These are phyloP conservation scores for Harmothoe impar DNA, from an alignment of 2,888 invertebrate genomes.

Conservation along the genomic window DNA sequence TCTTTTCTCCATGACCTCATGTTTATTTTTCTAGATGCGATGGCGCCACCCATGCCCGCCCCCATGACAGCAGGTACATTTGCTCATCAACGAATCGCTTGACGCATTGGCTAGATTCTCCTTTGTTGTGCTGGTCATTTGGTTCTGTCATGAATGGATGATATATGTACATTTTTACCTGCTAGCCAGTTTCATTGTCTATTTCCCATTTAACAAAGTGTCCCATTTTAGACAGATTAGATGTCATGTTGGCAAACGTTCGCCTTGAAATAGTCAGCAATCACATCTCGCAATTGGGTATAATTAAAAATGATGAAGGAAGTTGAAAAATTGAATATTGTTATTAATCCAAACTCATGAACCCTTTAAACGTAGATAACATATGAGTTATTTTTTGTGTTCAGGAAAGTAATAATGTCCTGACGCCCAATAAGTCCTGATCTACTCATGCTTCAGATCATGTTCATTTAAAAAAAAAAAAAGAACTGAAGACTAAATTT, in stretches of 20 bases:
- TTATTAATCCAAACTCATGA: too few species aligned
- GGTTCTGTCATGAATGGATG: constrained; percentile 3
- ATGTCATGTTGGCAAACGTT: not conserved
- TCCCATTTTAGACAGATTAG: constrained; percentile 8
- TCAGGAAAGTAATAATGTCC: too few species aligned
- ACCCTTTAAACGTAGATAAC: too few species aligned
- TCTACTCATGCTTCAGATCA: too few species aligned
- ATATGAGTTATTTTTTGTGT: too few species aligned
- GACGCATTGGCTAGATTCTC: constrained; percentile 38
- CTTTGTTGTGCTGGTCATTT: constrained; percentile 50
- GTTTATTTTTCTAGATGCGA: constrained; percentile 60
- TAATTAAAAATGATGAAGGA: too few species aligned
- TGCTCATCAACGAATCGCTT: constrained; percentile 51
- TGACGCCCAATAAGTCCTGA: too few species aligned
- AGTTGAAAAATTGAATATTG: too few species aligned
- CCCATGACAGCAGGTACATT: constrained; percentile 60
- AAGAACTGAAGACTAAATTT: too few species aligned
- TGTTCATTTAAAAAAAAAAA: too few species aligned
- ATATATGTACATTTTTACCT: not conserved
- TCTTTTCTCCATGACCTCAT: constrained; percentile 49
- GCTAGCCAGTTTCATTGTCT: constrained; percentile 19
- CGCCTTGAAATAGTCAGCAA: not conserved
- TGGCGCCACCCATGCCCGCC: constrained; percentile 39
- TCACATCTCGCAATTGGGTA: not conserved
- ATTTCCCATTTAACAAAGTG: not conserved